Evolutionary conservation across 2,888 invertebrate genomes (phyloP), one percentile per base, ranked within the genome.

Genomic region (Eretmocerus hayati): DNA sequence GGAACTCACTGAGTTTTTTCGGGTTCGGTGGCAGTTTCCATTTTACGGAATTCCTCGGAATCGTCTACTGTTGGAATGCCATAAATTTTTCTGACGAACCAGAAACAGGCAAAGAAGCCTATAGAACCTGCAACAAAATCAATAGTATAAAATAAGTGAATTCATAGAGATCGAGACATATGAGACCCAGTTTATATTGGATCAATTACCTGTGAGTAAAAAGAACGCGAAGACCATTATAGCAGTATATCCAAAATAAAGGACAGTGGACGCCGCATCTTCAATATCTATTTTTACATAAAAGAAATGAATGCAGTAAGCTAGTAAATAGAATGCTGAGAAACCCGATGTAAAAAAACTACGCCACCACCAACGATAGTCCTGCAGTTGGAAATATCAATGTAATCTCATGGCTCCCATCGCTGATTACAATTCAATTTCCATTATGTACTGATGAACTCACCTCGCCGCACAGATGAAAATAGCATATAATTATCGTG

Each of bases 151-250:
- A n/a, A n/a, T n/a, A n/a, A n/a, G n/a, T 33, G 6, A 26, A 9
- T 5, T 5, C 33, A n/a, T 33, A 33, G 11, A n/a, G 9, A 15
- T 33, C 33, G n/a, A 33, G 11, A 33, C n/a, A 5, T n/a, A 33
- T 15, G 8, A 30, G 30, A 13, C 13, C 8, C 8, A 30, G n/a
- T n/a, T 9, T 8, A 30, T n/a, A 23, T 2, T 39, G 15, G 5
- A 23, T 23, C n/a, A 55, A 61, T 66, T 81, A 76, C 96, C 97
- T 50, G 97, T 96, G 46, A 99, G 78, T 40, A 99, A 78, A 81
- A 97, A 97, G 78, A 99, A 97, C 41, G 96, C 76, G 75, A 96
- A 96, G 56, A 97, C 96, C 87, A 99, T 96, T 59, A 99, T 95
- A 61, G 90, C 72, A 3, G 97, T 99, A 75, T 99, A 99, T 44